A percentile compares a stretch with the other conserved stretches of the same genome.
These are phyloP conservation scores for Proterorhinus semilunaris DNA, from an alignment of 2,113 vertebrate genomes.

Conservation along the genomic window DNA sequence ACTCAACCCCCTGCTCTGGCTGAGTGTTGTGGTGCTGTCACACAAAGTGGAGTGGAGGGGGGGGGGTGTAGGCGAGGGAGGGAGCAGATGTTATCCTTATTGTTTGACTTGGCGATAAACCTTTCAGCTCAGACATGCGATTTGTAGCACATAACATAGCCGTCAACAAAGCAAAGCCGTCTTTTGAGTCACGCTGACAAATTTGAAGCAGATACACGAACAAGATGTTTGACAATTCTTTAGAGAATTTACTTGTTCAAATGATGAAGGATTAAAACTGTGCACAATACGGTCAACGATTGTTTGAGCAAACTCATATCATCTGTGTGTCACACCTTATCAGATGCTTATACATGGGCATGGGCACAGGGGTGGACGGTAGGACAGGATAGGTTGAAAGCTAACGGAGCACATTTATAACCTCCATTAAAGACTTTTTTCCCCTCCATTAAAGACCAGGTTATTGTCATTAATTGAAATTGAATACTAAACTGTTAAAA, in stretches of 20 bases:
- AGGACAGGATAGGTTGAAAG: too few relatives aligned
- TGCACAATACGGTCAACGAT: background rate
- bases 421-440: too few relatives aligned
- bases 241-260: background rate
- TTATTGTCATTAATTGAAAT: too few relatives aligned
- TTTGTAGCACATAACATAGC: conserved; percentile 17
- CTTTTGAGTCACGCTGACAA: background rate
- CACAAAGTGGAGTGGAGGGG: background rate
- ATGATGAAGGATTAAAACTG: conserved; percentile 5
- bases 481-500: too few relatives aligned
- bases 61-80: background rate
- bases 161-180: background rate
- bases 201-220: conserved; percentile 10
- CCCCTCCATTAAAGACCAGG: too few relatives aligned
- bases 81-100: conserved; percentile 14
- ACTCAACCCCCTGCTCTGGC: background rate
- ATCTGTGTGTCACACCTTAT: background rate
- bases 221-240: background rate
- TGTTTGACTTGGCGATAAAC: conserved; percentile 12
- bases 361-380: background rate
- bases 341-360: background rate
- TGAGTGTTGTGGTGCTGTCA: conserved; percentile 36
- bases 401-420: too few relatives aligned
- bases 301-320: background rate
- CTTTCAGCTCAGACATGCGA: conserved; percentile 10